These are phyloP conservation scores for Diachasma alloeum DNA, from an alignment of 1,140 invertebrate genomes.

Conservation along the genomic window DNA sequence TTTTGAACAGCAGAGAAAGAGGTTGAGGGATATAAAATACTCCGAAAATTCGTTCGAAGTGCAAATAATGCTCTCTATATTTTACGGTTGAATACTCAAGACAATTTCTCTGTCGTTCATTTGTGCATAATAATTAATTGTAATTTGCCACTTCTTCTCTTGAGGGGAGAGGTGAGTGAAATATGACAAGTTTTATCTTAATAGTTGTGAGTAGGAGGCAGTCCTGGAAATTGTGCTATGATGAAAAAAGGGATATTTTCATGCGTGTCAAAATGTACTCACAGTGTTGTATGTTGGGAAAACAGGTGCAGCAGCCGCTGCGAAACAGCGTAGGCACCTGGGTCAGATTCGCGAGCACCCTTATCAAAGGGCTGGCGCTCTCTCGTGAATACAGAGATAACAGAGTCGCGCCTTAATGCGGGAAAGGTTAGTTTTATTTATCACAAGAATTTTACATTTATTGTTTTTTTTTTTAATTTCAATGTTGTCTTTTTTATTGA, in stretches of 20 bases:
- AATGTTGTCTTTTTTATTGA: slow-evolving; percentile 28
- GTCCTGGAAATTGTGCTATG: background rate
- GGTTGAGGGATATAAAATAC: background rate
- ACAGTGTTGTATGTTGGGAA: slow-evolving; percentile 59
- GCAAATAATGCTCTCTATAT: background rate
- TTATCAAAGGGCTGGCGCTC: slow-evolving; percentile 89
- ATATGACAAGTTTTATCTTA: background rate
- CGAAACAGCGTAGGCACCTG: slow-evolving; percentile 79
- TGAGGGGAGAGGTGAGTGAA: too few relatives aligned
- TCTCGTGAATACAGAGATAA: slow-evolving; percentile 69
- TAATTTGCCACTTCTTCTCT: background rate
- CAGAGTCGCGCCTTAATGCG: slow-evolving; percentile 52
- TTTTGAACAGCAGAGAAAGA: background rate
- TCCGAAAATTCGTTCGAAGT: background rate
- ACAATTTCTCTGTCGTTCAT: background rate
- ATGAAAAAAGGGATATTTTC: slow-evolving; percentile 9
- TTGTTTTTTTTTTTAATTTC: slow-evolving; percentile 40
- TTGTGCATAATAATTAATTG: background rate
- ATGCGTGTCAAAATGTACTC: slow-evolving; percentile 33
- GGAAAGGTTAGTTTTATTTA: slow-evolving; percentile 60
- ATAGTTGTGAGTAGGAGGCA: background rate
- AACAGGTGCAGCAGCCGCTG: slow-evolving; percentile 77
- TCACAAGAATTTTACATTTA: slow-evolving; percentile 50
- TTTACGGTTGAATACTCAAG: background rate
- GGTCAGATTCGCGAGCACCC: slow-evolving; percentile 89